A percentile compares a stretch with the other conserved stretches of the same genome.
Evolutionary conservation across 1,140 invertebrate genomes (phyloP).

Genomic region (Yoshiicerus persimilis): DNA sequence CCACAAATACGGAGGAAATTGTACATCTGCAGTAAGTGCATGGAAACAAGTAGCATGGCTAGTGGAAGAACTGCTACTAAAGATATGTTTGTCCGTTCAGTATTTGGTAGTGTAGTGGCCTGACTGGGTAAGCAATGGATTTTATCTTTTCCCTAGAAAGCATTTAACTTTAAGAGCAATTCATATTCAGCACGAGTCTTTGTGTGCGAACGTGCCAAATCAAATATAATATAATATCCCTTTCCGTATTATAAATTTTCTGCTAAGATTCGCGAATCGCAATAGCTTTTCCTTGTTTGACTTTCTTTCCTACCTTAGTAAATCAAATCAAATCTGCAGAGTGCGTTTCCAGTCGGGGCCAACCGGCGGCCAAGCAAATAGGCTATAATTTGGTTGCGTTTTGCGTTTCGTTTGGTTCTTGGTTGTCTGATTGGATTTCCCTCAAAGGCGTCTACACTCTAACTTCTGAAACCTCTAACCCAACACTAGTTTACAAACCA

Average conservation of each 20-base stretch:
- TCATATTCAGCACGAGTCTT: slow-evolving; percentile 19
- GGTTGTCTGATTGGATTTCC: neutral
- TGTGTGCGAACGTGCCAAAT: slow-evolving; percentile 15
- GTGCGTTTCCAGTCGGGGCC: neutral
- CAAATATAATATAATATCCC: slow-evolving; percentile 16
- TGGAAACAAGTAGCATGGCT: neutral
- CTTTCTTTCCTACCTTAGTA: neutral
- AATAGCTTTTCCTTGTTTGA: neutral
- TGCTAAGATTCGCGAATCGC: neutral
- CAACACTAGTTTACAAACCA: neutral
- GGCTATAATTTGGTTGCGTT: too few species aligned
- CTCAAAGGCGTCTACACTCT: neutral
- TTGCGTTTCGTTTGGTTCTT: neutral
- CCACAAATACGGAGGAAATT: neutral
- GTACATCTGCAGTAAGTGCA: neutral
- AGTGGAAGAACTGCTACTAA: neutral
- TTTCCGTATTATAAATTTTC: slow-evolving; percentile 3
- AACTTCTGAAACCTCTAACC: too few species aligned
- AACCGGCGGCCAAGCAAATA: too few species aligned
- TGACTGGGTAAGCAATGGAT: neutral
- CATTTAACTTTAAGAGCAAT: slow-evolving; percentile 16
- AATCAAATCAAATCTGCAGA: neutral
- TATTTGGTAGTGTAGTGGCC: neutral
- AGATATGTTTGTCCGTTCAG: neutral
- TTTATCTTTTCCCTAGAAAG: slow-evolving; percentile 17